These are phyloP conservation scores for Cheilosia variabilis DNA, from an alignment of 2,888 invertebrate genomes.

Conservation along the genomic window DNA sequence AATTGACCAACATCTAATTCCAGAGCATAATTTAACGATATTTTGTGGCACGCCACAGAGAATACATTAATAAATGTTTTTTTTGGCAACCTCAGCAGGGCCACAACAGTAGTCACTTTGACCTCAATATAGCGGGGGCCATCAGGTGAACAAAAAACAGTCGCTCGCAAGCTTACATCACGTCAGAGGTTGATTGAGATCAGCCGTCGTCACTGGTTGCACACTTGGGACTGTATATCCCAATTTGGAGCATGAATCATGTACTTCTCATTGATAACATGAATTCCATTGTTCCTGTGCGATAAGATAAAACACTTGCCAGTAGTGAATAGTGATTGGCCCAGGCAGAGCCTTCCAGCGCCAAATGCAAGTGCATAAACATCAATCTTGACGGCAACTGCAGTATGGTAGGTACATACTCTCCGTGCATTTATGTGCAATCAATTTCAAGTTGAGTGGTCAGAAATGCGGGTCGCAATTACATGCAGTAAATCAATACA, in stretches of 20 bases:
- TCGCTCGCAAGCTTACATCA: conserved; percentile 56
- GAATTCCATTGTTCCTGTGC: conserved; percentile 24
- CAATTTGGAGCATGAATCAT: conserved; percentile 29
- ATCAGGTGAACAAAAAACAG: conserved; percentile 3
- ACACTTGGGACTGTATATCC: background rate
- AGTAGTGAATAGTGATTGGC: background rate
- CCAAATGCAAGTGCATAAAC: conserved; percentile 11
- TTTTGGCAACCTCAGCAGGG: conserved; percentile 69
- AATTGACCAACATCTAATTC: conserved; percentile 65
- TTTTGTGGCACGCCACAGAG: conserved; percentile 59
- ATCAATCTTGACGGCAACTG: conserved; percentile 40
- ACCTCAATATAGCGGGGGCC: conserved; percentile 33
- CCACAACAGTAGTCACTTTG: conserved; percentile 63
- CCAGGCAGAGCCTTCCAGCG: conserved; percentile 7
- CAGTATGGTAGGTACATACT: conserved; percentile 11
- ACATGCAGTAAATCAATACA: conserved; percentile 70
- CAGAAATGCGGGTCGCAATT: conserved; percentile 65
- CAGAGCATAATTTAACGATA: conserved; percentile 52
- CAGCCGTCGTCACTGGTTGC: conserved; percentile 38
- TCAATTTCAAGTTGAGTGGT: conserved; percentile 61
- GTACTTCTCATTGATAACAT: conserved; percentile 9
- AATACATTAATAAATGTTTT: conserved; percentile 62
- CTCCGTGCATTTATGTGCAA: conserved; percentile 14
- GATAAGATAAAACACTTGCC: conserved; percentile 45
- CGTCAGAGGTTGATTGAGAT: conserved; percentile 8